Evolutionary conservation across 2,797 vertebrate species (phyloP), one percentile per base, ranked within the genome.

Genomic region (Spinus olivaceus): DNA sequence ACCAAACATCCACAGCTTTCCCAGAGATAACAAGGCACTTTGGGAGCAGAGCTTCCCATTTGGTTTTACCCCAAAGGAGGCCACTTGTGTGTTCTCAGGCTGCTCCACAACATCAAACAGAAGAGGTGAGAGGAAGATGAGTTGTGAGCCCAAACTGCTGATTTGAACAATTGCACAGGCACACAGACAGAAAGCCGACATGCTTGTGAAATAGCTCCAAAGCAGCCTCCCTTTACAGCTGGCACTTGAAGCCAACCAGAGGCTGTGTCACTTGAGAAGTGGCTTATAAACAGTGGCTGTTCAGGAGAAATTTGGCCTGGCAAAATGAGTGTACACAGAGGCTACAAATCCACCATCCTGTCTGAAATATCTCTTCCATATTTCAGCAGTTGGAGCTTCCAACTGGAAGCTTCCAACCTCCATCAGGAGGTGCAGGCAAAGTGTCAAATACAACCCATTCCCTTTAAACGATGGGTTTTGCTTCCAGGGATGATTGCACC

Each of bases 381-480:
- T 92, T 72, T 81, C 79, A 63, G 64, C 54, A 77, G 35, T 8
- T 50, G 12, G 56, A 69, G 17, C 32, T 47, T 81, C 8, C n/a
- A n/a, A n/a, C n/a, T n/a, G n/a, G n/a, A n/a, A n/a, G n/a, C n/a
- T n/a, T n/a, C n/a, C n/a, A n/a, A n/a, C n/a, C n/a, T n/a, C 42
- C 0, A 0, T 66, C 59, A 67, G 3, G 1, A 57, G 20, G 2
- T 57, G 14, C 32, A 60, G 42, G 18, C 42, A 25, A 2, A 1
- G 30, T 51, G 92, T 94, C 50, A 53, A 23, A 53, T 51, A 46
- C 37, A 61, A 27, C 25, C 32, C 14, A 3, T 90, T 79, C 66
- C 56, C 30, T 86, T 92, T 88, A 72, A 88, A 54, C 12, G 1
- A 22, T 90, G 42, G 20, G 39, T 16, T 86, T 94, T 81, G 78